These are phyloP conservation scores for Turritopsis dohrnii DNA, from an alignment of 30 jellyfish, hydroid and myxozoan genomes.

Conservation along the genomic window DNA sequence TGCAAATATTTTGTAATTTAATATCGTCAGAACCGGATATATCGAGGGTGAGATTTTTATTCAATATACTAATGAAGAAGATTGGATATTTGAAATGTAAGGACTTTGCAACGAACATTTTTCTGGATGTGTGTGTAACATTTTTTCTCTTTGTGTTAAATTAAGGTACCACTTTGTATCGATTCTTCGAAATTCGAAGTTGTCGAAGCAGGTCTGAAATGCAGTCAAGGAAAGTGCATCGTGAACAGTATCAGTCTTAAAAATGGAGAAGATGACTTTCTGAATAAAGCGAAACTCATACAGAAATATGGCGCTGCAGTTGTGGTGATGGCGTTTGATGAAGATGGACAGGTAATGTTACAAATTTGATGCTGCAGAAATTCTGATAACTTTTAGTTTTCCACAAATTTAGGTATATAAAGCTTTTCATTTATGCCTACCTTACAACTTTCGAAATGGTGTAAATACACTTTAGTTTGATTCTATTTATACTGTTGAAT, in stretches of 20 bases:
- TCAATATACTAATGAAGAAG: too few species aligned
- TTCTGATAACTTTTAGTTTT: too few species aligned
- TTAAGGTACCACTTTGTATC: slow-evolving; percentile 95
- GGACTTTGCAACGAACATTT: background rate
- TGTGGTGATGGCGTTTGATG: slow-evolving; percentile 98
- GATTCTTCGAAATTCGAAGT: slow-evolving; percentile 94
- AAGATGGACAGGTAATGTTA: slow-evolving; percentile 81
- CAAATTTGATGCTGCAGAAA: background rate
- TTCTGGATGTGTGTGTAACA: background rate
- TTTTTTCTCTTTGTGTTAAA: background rate
- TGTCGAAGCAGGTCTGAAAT: slow-evolving; percentile 88
- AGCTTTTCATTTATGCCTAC: background rate
- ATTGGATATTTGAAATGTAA: too few species aligned
- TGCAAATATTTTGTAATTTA: slow-evolving; percentile 71
- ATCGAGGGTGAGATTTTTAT: slow-evolving; percentile 50
- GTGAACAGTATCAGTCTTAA: slow-evolving; percentile 91
- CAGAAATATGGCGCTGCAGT: slow-evolving; percentile 96
- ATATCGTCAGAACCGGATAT: slow-evolving; percentile 96
- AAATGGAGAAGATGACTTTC: slow-evolving; percentile 85
- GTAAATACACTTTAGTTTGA: too few species aligned
- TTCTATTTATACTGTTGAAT: too few species aligned
- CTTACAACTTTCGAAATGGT: too few species aligned
- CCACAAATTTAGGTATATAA: too few species aligned
- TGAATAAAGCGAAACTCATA: slow-evolving; percentile 70
- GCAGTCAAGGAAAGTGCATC: slow-evolving; percentile 94